Percentiles rank a stretch among this genome's conserved stretches.
These are phyloP conservation scores for Danaus plexippus DNA, from an alignment of 1,140 invertebrate genomes.

Conservation along the genomic window DNA sequence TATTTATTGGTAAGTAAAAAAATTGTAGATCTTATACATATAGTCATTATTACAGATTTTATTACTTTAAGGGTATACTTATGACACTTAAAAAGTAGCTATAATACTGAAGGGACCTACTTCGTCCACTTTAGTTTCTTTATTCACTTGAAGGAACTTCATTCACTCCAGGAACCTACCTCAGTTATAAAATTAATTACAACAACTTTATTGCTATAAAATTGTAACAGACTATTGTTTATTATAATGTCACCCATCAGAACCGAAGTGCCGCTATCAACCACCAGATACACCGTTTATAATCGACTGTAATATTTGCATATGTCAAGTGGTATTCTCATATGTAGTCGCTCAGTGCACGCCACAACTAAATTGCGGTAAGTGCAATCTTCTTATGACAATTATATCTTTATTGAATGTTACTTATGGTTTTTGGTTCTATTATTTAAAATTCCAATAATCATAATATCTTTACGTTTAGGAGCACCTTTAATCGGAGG, in stretches of 20 bases:
- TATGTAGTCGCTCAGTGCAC: constrained; percentile 32
- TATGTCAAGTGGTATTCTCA: constrained; percentile 28
- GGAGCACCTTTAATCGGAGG: background rate
- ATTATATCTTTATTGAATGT: constrained; percentile 2
- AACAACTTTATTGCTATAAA: too few species aligned
- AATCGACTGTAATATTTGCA: constrained; percentile 26
- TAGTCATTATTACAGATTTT: too few species aligned
- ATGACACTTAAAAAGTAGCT: too few species aligned
- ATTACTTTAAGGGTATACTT: too few species aligned
- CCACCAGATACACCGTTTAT: constrained; percentile 25
- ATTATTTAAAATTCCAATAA: constrained; percentile 1
- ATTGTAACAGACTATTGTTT: background rate
- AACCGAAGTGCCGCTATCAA: constrained; percentile 30
- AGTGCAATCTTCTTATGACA: background rate
- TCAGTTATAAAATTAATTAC: too few species aligned
- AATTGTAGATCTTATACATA: constrained; percentile 3
- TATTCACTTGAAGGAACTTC: too few species aligned
- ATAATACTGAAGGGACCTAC: too few species aligned
- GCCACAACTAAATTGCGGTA: constrained; percentile 21
- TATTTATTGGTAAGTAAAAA: constrained; percentile 32
- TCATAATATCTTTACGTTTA: background rate
- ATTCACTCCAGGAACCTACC: too few species aligned
- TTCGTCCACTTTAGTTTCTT: too few species aligned
- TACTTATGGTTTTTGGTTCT: background rate
- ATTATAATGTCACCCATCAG: constrained; percentile 13